A percentile compares a stretch with the other conserved stretches of the same genome.
phyloP scores from a whole-genome alignment of 2,888 invertebrate species.

The Cantharis nigra region DNA sequence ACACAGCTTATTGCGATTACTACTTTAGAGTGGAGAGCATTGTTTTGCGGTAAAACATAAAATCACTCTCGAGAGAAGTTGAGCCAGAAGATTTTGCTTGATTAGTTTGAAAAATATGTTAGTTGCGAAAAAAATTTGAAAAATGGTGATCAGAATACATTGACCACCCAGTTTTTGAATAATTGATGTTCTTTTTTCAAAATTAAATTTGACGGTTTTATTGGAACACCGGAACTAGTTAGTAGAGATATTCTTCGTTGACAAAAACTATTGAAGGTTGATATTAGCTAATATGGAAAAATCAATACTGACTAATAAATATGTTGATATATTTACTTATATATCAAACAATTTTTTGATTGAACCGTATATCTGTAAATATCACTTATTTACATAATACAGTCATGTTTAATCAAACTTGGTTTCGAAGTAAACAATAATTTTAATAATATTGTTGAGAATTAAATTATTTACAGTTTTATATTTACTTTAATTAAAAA shows the following conservation, averaged over 20 bases:
- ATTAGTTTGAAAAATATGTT: too few species aligned
- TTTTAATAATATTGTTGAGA: not conserved
- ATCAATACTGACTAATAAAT: not conserved
- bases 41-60: too few species aligned
- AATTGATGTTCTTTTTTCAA: too few species aligned
- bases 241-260: not conserved
- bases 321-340: not conserved
- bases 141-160: too few species aligned
- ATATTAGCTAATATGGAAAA: not conserved
- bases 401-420: not conserved
- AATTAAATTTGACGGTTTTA: too few species aligned
- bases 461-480: not conserved
- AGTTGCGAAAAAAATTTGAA: too few species aligned
- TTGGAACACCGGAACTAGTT: not conserved
- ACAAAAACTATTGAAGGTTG: not conserved
- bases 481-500: not conserved
- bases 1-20: too few species aligned
- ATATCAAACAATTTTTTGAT: not conserved
- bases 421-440: not conserved
- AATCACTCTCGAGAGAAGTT: too few species aligned
- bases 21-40: too few species aligned
- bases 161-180: too few species aligned
- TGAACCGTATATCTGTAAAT: not conserved
- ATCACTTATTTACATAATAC: not conserved
- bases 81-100: too few species aligned